Conservation (phyloP, 2,888 invertebrate genomes). For the Nipponacmea schrenckii region DNA sequence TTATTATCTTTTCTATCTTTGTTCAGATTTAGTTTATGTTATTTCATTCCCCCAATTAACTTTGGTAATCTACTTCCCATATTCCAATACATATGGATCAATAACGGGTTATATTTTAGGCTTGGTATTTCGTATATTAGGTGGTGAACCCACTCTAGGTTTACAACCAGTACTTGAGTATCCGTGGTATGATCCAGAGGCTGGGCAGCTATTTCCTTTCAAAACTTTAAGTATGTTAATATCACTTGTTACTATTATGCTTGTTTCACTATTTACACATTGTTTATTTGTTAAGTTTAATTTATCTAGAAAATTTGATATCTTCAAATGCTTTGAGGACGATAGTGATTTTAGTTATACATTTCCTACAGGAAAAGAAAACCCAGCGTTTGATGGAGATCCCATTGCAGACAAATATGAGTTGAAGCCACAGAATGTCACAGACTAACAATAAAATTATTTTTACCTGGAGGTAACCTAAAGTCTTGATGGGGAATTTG, state of each 20-base stretch:
- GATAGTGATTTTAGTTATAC: not conserved
- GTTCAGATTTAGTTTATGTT: slow-evolving; percentile 97
- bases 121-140: slow-evolving; percentile 38
- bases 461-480: no score
- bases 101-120: slow-evolving; percentile 69
- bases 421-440: no score
- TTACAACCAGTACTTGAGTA: slow-evolving; percentile 45
- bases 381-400: not conserved
- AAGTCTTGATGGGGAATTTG: no score
- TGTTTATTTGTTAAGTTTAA: slow-evolving; percentile 86
- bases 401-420: no score
- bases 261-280: slow-evolving; percentile 68
- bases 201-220: slow-evolving; percentile 88
- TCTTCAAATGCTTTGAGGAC: slow-evolving; percentile 75
- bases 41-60: slow-evolving; percentile 96
- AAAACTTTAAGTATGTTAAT: slow-evolving; percentile 92
- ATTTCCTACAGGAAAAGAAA: not conserved
- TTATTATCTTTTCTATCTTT: slow-evolving; percentile 97
- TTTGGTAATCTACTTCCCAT: slow-evolving; percentile 95
- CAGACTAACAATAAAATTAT: no score
- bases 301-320: slow-evolving; percentile 76
- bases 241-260: slow-evolving; percentile 45
- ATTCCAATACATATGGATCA: slow-evolving; percentile 96
- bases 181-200: slow-evolving; percentile 40
- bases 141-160: slow-evolving; percentile 46